These are phyloP conservation scores for Leptodactylus fallax DNA, from an alignment of 2,797 vertebrate genomes.

Conservation along the genomic window DNA sequence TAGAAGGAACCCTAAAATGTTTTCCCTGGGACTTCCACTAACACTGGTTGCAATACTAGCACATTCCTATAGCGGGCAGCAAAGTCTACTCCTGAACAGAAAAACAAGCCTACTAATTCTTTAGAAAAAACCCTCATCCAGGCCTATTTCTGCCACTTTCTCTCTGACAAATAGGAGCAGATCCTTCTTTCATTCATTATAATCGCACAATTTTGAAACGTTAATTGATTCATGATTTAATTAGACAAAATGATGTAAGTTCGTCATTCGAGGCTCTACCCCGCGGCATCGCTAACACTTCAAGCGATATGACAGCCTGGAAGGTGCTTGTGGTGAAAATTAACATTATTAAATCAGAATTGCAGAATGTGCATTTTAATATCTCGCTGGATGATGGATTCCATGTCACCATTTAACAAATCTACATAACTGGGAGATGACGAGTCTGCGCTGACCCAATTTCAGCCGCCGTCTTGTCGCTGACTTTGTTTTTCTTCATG, in stretches of 20 bases:
- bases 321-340: conserved; percentile 46
- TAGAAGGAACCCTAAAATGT: too few species aligned
- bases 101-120: not conserved
- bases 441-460: not conserved
- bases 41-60: too few species aligned
- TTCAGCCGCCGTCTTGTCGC: not conserved
- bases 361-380: conserved; percentile 33
- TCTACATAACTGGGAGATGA: not conserved
- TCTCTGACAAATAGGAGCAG: conserved; percentile 25
- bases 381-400: conserved; percentile 15
- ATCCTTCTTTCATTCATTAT: conserved; percentile 7
- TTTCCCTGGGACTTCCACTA: too few species aligned
- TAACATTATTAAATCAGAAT: conserved; percentile 18
- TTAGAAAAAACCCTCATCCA: not conserved
- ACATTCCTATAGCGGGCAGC: too few species aligned
- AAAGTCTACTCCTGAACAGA: too few species aligned
- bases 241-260: conserved; percentile 43
- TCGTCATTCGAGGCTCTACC: conserved; percentile 30
- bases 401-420: conserved; percentile 22
- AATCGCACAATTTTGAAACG: conserved; percentile 32
- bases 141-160: not conserved
- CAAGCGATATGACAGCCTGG: conserved; percentile 15
- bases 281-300: conserved; percentile 13
- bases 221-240: conserved; percentile 50
- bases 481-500: not conserved